phyloP scores from a whole-genome alignment of 2,888 invertebrate species.

The Leptothorax acervorum region DNA sequence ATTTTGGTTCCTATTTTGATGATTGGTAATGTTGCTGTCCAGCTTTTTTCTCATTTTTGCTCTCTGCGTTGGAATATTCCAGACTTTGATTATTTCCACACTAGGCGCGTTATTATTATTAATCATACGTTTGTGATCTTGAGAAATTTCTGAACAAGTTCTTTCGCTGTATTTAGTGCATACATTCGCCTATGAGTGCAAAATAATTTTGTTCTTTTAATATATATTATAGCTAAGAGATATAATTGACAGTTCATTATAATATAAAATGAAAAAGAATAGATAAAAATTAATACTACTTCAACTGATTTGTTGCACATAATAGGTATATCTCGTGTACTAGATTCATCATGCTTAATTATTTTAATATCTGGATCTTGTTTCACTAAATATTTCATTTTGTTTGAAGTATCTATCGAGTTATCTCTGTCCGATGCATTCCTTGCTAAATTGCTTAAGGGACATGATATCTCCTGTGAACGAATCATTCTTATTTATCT shows the following conservation, averaged over 20 bases:
- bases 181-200: neutral
- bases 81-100: conserved; percentile 48
- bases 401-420: neutral
- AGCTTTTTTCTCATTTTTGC: neutral
- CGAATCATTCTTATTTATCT: neutral
- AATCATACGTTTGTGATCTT: neutral
- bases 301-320: conserved; percentile 22
- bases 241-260: neutral
- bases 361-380: neutral
- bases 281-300: neutral
- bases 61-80: conserved; percentile 31
- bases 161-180: neutral
- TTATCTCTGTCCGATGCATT: neutral
- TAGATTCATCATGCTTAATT: neutral
- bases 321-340: neutral
- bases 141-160: neutral
- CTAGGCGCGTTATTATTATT: neutral
- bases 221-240: neutral
- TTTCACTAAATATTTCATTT: neutral
- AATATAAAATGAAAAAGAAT: neutral
- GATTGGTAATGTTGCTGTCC: neutral
- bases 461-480: neutral
- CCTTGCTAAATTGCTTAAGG: neutral
- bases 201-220: neutral
- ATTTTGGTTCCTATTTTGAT: neutral